A percentile compares a stretch with the other conserved stretches of the same genome.
Conservation (phyloP, 2,888 invertebrate species). For the Thelaira solivaga region DNA sequence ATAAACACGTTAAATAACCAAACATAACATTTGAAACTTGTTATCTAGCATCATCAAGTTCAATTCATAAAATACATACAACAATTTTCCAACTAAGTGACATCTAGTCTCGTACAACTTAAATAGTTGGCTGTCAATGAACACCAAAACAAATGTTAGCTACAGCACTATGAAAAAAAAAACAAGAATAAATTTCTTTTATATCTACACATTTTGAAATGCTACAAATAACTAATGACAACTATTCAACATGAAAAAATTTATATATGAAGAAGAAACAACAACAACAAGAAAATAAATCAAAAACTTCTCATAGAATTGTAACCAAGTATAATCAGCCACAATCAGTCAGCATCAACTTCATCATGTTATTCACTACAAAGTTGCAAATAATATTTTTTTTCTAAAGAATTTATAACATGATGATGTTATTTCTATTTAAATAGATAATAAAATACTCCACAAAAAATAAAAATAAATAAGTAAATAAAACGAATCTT, state of each 20-base stretch:
- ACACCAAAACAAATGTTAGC: constrained; percentile 43
- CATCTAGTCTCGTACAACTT: background rate
- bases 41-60: constrained; percentile 62
- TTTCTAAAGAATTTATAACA: constrained; percentile 21
- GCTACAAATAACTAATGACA: constrained; percentile 55
- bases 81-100: background rate
- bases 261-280: background rate
- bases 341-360: background rate
- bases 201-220: constrained; percentile 16
- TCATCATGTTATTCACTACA: constrained; percentile 1
- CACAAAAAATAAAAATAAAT: background rate
- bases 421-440: constrained; percentile 25
- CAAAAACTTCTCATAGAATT: constrained; percentile 40
- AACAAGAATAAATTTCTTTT: background rate
- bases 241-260: constrained; percentile 47
- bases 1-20: constrained; percentile 47
- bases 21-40: constrained; percentile 54
- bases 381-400: constrained; percentile 41
- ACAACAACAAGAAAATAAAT: background rate
- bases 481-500: background rate
- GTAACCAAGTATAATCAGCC: background rate
- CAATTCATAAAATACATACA: constrained; percentile 51
- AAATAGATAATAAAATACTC: constrained; percentile 6
- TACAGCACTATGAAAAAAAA: background rate
- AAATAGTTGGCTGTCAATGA: constrained; percentile 54